Evolutionary conservation across 2,113 vertebrate genomes (phyloP).

Genomic region (Vicugna pacos): DNA sequence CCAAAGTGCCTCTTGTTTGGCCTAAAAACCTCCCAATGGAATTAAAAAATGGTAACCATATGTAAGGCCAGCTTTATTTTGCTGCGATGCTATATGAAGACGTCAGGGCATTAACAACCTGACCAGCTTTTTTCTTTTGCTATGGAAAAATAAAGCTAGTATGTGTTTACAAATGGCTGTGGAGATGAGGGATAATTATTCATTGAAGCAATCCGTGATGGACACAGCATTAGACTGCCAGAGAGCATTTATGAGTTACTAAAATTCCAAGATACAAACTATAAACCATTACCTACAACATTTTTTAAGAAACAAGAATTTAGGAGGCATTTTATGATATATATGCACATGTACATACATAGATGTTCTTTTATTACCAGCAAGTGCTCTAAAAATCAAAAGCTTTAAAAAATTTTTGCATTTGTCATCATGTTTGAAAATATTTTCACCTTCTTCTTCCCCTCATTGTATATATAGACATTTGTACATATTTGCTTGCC

Average conservation of each 20-base stretch:
- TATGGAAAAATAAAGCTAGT: conserved; percentile 77
- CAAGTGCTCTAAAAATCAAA: conserved; percentile 63
- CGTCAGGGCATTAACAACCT: conserved; percentile 55
- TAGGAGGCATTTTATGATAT: not conserved
- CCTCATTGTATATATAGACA: not conserved
- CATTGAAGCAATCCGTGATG: conserved; percentile 74
- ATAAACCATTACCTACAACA: conserved; percentile 77
- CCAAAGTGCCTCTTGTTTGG: not conserved
- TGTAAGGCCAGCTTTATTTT: conserved; percentile 59
- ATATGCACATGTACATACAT: not conserved
- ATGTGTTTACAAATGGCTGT: conserved; percentile 62
- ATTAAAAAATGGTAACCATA: conserved; percentile 36
- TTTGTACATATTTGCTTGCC: not conserved
- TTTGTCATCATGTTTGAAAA: conserved; percentile 43
- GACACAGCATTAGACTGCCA: conserved; percentile 65
- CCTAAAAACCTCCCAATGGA: conserved; percentile 1
- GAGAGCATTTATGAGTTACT: conserved; percentile 72
- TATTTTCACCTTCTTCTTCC: not conserved
- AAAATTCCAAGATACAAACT: conserved; percentile 60
- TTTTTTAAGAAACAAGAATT: conserved; percentile 53
- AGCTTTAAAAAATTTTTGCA: conserved; percentile 30
- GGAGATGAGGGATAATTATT: conserved; percentile 73
- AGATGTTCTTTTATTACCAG: conserved; percentile 38
- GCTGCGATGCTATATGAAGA: conserved; percentile 33
- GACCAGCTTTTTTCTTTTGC: conserved; percentile 63